Percentiles rank a stretch among this genome's conserved stretches.
phyloP scores from a whole-genome alignment of 2,113 vertebrate species.

The Gopherus evgoodei region DNA sequence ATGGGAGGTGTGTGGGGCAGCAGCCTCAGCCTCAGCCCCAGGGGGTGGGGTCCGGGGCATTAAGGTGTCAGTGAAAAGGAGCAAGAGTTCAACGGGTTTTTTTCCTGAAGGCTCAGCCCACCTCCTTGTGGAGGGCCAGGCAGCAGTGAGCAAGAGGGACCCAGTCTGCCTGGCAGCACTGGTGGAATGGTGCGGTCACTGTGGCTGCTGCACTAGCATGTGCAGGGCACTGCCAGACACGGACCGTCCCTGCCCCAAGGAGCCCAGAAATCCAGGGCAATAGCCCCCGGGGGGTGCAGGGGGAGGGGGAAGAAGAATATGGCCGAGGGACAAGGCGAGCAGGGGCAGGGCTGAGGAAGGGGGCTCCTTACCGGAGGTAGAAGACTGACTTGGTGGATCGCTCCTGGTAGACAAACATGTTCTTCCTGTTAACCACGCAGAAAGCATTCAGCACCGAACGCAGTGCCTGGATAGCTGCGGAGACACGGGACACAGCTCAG shows the following conservation, averaged over 20 bases:
- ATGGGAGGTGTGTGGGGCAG: neutral
- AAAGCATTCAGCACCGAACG: conserved; percentile 96
- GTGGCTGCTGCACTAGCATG: no score
- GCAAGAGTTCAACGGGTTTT: neutral
- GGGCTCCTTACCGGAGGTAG: conserved; percentile 87
- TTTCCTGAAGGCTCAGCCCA: neutral
- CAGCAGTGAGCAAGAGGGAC: neutral
- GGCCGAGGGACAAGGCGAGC: no score
- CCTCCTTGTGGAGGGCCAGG: neutral
- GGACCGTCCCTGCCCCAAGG: neutral
- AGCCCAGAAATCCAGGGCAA: neutral
- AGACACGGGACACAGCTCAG: neutral
- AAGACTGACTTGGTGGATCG: conserved; percentile 96
- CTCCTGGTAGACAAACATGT: conserved; percentile 99
- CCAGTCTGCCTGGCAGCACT: no score
- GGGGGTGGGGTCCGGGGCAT: neutral
- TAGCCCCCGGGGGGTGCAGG: no score
- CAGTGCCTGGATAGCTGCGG: conserved; percentile 93
- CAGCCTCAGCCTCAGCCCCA: neutral
- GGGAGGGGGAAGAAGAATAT: no score
- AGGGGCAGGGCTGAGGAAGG: neutral
- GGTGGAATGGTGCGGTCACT: no score
- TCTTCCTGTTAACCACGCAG: conserved; percentile 97
- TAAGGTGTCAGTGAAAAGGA: neutral
- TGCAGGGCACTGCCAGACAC: neutral